Evolutionary conservation across 2,888 invertebrate species (phyloP), one percentile per base, ranked within the genome.

Genomic region (Heliconius erato): DNA sequence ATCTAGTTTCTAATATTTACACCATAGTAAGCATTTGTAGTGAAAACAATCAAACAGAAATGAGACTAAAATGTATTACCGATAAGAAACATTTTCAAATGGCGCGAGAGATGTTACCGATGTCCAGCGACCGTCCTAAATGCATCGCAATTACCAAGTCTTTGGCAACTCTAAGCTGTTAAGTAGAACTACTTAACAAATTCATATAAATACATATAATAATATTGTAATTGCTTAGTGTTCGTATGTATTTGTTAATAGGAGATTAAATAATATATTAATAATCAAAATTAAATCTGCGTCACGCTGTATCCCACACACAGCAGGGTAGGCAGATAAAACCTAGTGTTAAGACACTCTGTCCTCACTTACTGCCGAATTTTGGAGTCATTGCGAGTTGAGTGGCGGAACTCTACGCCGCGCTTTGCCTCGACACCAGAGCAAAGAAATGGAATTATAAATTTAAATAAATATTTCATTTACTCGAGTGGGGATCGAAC

Each of bases 71-170:
- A 32, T n/a, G 16, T 59, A 35, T n/a, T 35, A 35, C 35, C n/a
- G 35, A 76, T 76, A 59, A 23, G 74, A 59, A n/a, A 59, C 59
- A 76, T 76, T 76, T 76, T 76, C n/a, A 32, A 49, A 65, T 80
- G 77, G 85, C 77, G 76, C 35, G 65, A 84, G 79, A 80, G 77
- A 82, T 67, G 83, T 82, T 82, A 79, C 85, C 81, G 81, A 83
- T 85, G 82, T 82, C 82, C 82, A 81, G 54, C 71, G 80, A 74
- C 80, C 84, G 84, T 84, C 81, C 86, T 83, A 84, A 86, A 87
- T 85, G 84, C 86, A 85, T 87, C 85, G 88, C 88, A 89, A 90
- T 90, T 88, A 90, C 86, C 86, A 84, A 86, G 87, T 88, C 87
- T 86, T 88, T 86, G 87, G 87, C 87, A 87, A 87, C 76, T 82